Base-by-base conservation (phyloP, 2,113 vertebrate genomes). In the Reinhardtius hippoglossoides region DNA sequence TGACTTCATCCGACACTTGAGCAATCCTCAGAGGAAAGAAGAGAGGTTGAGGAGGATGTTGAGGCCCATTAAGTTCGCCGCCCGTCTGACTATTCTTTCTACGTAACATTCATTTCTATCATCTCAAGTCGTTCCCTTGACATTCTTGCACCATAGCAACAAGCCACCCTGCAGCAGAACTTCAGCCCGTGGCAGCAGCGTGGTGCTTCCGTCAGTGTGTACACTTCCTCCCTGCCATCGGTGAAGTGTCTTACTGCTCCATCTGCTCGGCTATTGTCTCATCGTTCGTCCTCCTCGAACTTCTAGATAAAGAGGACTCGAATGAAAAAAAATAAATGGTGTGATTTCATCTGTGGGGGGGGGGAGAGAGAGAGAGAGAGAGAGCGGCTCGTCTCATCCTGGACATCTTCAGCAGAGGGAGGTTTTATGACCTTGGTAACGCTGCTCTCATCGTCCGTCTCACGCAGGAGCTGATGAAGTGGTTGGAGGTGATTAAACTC, bases 221-320 rank as follows among this genome's bases (percentile, higher is more conserved):
- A 40, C 46, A 48, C 46, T 48, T 48, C 46, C 46, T 48, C 46
- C 15, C 2, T 18, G 46, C 46, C 46, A 18, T 18, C 46, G 60
- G 40, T 71, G 60, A 84, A 84, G 82, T 83, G 87, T 89, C 83
- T 84, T 70, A 61, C 58, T 80, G 87, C 81, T 80, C 88, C 88
- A 85, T 92, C 88, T 92, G 90, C 67, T 88, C 85, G 78, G 71
- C 76, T 78, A 68, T 83, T 85, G 89, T 82, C 78, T 90, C 82
- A 76, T 40, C 70, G 16, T 71, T 31, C 72, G 13, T 63, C 58
- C 27, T 76, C 79, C 79, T 88, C 52, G 3, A 75, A 83, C 64
- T 60, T 72, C 40, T 66, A 67, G 42, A 73, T 46, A 31, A 56
- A 72, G 74, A 67, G 16, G 58, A 40, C 60, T 84, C 55, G 48